Conservation (phyloP, 2,888 invertebrate genomes). For the Mongoloraphidia duomilia region DNA sequence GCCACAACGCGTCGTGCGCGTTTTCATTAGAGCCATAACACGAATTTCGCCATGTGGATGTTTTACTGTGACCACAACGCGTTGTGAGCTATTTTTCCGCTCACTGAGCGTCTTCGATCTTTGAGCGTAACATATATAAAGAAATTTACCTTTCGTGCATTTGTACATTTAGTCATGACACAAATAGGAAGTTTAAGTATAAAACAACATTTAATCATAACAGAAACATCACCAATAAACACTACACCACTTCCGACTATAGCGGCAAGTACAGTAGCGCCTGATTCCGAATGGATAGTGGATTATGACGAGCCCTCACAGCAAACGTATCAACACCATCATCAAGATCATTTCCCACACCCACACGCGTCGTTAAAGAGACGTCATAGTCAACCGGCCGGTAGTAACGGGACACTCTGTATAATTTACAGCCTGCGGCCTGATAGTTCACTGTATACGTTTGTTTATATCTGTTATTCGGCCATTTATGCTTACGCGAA, state of each 20-base stretch:
- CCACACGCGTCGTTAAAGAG: constrained; percentile 10
- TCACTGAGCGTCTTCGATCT: too few species aligned
- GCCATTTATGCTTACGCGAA: too few species aligned
- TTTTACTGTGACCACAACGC: too few species aligned
- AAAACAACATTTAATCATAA: neutral
- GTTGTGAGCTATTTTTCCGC: too few species aligned
- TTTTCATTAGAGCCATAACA: too few species aligned
- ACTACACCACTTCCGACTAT: neutral
- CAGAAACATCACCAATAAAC: neutral
- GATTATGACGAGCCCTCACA: constrained; percentile 6
- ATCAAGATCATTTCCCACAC: constrained; percentile 9
- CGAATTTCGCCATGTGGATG: too few species aligned
- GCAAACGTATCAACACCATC: neutral
- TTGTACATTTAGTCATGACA: too few species aligned
- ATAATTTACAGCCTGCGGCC: constrained; percentile 7
- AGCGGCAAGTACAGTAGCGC: constrained; percentile 3
- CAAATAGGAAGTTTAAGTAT: neutral
- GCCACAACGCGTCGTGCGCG: too few species aligned
- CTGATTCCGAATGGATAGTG: constrained; percentile 15
- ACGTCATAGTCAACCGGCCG: constrained; percentile 15
- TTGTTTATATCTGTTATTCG: constrained; percentile 7
- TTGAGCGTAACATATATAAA: too few species aligned
- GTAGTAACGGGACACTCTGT: constrained; percentile 21
- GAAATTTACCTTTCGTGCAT: too few species aligned
- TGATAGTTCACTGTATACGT: neutral